A percentile compares a stretch with the other conserved stretches of the same genome.
These are phyloP conservation scores for Drosophila subsilvestris DNA, from an alignment of 2,888 invertebrate species.

Conservation along the genomic window DNA sequence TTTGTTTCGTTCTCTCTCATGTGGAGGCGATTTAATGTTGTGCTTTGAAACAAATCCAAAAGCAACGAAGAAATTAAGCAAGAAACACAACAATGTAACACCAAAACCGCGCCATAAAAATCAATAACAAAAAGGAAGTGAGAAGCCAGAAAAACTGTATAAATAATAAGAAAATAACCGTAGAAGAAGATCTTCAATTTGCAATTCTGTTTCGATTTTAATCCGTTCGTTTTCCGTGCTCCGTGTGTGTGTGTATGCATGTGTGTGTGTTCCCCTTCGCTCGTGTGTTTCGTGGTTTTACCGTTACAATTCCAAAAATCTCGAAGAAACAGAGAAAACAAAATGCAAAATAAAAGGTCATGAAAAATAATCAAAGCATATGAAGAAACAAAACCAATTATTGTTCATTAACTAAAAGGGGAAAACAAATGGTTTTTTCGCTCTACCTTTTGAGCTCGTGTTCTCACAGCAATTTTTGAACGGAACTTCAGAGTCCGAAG, in stretches of 20 bases:
- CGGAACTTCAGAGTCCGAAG: neutral
- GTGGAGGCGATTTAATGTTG: neutral
- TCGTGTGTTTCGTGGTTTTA: slow-evolving; percentile 23
- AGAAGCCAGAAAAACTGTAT: neutral
- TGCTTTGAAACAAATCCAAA: neutral
- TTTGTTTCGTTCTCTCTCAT: neutral
- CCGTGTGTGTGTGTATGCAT: slow-evolving; percentile 8
- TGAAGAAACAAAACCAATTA: slow-evolving; percentile 33
- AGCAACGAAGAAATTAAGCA: slow-evolving; percentile 9
- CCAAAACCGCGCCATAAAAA: slow-evolving; percentile 39
- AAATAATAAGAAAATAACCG: slow-evolving; percentile 1
- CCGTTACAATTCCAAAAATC: slow-evolving; percentile 32
- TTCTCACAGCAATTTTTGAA: slow-evolving; percentile 2
- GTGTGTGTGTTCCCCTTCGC: slow-evolving; percentile 14
- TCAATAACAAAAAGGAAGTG: slow-evolving; percentile 25
- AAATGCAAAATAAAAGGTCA: slow-evolving; percentile 29
- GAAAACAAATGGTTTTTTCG: slow-evolving; percentile 21
- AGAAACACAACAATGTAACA: slow-evolving; percentile 13
- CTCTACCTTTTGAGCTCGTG: slow-evolving; percentile 26
- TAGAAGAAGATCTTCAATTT: neutral
- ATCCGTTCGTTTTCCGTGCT: neutral
- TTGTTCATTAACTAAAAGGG: slow-evolving; percentile 44
- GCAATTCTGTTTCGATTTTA: slow-evolving; percentile 3
- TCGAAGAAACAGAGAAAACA: slow-evolving; percentile 24
- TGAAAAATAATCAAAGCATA: neutral